Evolutionary conservation across 2,113 vertebrate species (phyloP).

Genomic region (Hystrix cristata): DNA sequence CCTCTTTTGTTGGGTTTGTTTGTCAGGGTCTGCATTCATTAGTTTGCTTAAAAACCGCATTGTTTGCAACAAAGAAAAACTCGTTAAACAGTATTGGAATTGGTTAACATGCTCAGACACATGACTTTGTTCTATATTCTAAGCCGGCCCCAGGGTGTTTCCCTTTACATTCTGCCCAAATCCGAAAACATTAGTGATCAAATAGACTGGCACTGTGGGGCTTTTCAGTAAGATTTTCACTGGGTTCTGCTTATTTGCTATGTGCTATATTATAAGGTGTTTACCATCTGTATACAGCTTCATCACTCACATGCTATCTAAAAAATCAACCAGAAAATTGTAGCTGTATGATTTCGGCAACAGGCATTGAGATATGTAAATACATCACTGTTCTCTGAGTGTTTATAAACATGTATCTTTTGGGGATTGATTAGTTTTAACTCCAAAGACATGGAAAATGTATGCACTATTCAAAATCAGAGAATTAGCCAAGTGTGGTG

Average conservation of each 20-base stretch:
- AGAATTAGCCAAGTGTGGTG: neutral
- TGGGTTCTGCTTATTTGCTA: neutral
- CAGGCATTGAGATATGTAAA: neutral
- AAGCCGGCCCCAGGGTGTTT: neutral
- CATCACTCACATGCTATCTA: neutral
- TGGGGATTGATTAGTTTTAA: neutral
- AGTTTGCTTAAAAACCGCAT: slow-evolving; percentile 85
- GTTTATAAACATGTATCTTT: slow-evolving; percentile 47
- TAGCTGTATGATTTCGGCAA: neutral
- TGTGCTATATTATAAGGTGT: neutral
- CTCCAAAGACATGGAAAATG: slow-evolving; percentile 41
- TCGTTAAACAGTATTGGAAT: slow-evolving; percentile 76
- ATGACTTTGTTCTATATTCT: slow-evolving; percentile 56
- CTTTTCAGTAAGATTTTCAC: neutral
- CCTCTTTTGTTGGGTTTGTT: slow-evolving; percentile 86
- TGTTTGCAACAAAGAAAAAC: slow-evolving; percentile 83
- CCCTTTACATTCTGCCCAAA: neutral
- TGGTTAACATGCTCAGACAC: slow-evolving; percentile 75
- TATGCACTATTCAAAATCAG: neutral
- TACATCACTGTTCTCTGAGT: neutral
- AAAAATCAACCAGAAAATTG: neutral
- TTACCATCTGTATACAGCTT: neutral
- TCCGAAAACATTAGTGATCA: neutral
- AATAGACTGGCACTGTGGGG: neutral
- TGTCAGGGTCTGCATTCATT: slow-evolving; percentile 84